phyloP scores from a whole-genome alignment of 2,888 invertebrate species.

The Aspidapion aeneum region DNA sequence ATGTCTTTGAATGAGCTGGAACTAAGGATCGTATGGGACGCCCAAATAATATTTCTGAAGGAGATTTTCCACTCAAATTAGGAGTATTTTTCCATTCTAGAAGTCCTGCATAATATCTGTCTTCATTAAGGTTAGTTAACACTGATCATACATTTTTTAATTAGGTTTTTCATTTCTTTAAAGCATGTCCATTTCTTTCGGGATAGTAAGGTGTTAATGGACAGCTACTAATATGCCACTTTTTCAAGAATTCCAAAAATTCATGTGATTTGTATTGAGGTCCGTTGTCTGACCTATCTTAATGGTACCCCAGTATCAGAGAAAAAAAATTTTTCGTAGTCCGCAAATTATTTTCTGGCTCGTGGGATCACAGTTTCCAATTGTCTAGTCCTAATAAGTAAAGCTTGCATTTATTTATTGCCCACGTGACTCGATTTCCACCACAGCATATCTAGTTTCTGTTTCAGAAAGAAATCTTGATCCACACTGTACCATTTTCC shows the following conservation, averaged over 20 bases:
- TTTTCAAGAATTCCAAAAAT: background rate
- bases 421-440: no score
- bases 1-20: background rate
- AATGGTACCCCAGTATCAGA: no score
- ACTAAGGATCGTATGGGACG: background rate
- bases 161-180: no score
- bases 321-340: no score
- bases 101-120: background rate
- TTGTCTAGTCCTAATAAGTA: no score
- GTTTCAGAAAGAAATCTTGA: no score
- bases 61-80: background rate
- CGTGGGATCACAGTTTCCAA: no score
- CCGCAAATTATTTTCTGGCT: no score
- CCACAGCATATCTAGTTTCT: no score
- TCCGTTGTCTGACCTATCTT: no score
- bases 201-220: background rate
- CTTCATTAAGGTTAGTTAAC: background rate
- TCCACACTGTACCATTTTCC: no score
- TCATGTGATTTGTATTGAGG: background rate
- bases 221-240: background rate
- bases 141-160: background rate
- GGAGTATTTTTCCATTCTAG: background rate
- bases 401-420: no score
- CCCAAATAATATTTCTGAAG: background rate
- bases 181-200: background rate